Evolutionary conservation across 1,140 invertebrate genomes (phyloP), one percentile per base, ranked within the genome.

Genomic region (Drosophila nikananu): DNA sequence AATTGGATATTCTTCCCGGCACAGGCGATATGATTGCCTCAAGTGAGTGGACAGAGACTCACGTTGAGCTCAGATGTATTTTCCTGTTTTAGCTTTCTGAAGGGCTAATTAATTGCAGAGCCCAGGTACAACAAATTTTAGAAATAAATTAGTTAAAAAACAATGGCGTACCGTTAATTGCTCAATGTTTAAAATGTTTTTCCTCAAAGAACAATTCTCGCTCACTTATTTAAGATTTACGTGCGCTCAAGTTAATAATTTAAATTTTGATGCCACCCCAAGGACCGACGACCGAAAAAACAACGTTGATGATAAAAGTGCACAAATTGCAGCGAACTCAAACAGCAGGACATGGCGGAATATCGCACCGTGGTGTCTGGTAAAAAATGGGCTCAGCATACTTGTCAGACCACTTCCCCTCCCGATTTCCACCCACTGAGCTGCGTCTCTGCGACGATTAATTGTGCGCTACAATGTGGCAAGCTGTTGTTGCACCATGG

Each of bases 391-490:
- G 19, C 54, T 35, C 46, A 37, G 15, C 39, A 42, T 42, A 57
- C 42, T 37, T 46, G 51, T 41, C 25, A 52, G 5, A 23, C 32
- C 58, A 42, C 19, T 17, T 27, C 48, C 13, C 13, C 17, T 51
- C 39, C 55, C 51, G 17, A 17, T 21, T 39, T n/a, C 67, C 58
- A 52, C 15, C 60, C 55, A 15, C 39, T 15, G 25, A 39, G 58
- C 25, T 54, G 72, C 55, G 67, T 57, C 66, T 65, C 64, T 76
- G 72, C 83, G 76, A 82, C 83, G 89, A 89, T 91, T 91, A 91
- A 91, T 91, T 91, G 91, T 81, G 78, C 83, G 76, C 89, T 87
- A 66, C 87, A 81, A 57, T 91, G 87, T 91, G 73, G 75, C 83
- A 91, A 82, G 78, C 70, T 79, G 82, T 62, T 83, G 59, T 72